Percentiles rank a stretch among this genome's conserved stretches.
phyloP scores from a whole-genome alignment of 2,888 invertebrate species.

The Octonoba sinensis region DNA sequence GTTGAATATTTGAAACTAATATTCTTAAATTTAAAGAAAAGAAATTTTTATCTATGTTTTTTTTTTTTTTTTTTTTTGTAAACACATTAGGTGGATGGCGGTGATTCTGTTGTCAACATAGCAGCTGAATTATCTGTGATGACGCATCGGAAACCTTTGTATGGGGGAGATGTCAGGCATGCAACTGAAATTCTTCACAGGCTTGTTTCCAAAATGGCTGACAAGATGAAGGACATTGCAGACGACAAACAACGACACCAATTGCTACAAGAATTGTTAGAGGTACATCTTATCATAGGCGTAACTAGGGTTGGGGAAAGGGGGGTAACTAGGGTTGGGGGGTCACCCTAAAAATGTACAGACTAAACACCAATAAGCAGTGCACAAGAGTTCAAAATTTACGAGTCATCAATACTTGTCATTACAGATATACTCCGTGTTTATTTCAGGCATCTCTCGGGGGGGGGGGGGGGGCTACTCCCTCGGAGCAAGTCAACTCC shows the following conservation, averaged over 20 bases:
- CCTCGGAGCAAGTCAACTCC: too few species aligned
- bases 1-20: too few species aligned
- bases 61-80: conserved; percentile 5
- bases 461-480: too few species aligned
- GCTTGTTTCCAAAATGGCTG: conserved; percentile 65
- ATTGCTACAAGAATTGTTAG: conserved; percentile 67
- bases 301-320: too few species aligned
- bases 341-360: too few species aligned
- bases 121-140: conserved; percentile 68
- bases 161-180: conserved; percentile 68
- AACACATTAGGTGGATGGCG: conserved; percentile 64
- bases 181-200: conserved; percentile 66
- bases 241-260: conserved; percentile 66
- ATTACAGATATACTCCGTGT: too few species aligned
- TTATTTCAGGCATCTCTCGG: too few species aligned
- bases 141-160: conserved; percentile 67
- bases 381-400: too few species aligned
- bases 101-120: conserved; percentile 67
- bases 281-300: conserved; percentile 67
- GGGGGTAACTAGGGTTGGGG: too few species aligned
- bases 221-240: conserved; percentile 63
- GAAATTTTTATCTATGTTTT: not conserved
- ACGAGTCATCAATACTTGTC: too few species aligned
- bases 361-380: too few species aligned
- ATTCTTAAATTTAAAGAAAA: too few species aligned